These are phyloP conservation scores for Mesembrinibis cayennensis DNA, from an alignment of 2,113 vertebrate genomes.

Conservation along the genomic window DNA sequence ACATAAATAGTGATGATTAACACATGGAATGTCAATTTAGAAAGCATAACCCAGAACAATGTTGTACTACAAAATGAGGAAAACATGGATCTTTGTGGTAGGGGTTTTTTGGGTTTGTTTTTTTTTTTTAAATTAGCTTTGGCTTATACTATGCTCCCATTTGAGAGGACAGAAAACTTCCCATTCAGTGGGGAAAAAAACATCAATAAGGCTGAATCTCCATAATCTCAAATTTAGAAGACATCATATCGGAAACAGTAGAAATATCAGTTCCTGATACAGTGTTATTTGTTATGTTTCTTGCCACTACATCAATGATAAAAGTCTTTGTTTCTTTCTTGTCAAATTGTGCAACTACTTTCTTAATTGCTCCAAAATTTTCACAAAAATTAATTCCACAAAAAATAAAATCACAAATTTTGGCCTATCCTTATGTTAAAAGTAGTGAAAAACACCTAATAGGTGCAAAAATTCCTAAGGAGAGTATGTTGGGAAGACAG, in stretches of 20 bases:
- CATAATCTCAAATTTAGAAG: not conserved
- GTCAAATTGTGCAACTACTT: not conserved
- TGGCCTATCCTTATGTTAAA: not conserved
- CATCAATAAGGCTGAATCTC: not conserved
- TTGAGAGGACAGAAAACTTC: not conserved
- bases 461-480: not conserved
- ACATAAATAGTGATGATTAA: slow-evolving; percentile 34
- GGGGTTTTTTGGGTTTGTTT: too few relatives aligned
- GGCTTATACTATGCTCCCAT: not conserved
- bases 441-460: not conserved
- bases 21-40: not conserved
- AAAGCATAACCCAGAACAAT: not conserved
- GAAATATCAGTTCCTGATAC: not conserved
- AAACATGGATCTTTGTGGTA: not conserved
- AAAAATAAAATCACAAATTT: not conserved
- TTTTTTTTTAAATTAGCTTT: not conserved
- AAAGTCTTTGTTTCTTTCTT: not conserved
- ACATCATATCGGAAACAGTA: not conserved
- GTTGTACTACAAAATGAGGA: not conserved
- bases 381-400: not conserved
- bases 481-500: not conserved
- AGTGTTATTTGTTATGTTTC: not conserved
- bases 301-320: not conserved
- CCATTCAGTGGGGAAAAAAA: not conserved
- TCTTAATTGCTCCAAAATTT: not conserved